These are phyloP conservation scores for Conger conger DNA, from an alignment of 2,113 vertebrate species.

Conservation along the genomic window DNA sequence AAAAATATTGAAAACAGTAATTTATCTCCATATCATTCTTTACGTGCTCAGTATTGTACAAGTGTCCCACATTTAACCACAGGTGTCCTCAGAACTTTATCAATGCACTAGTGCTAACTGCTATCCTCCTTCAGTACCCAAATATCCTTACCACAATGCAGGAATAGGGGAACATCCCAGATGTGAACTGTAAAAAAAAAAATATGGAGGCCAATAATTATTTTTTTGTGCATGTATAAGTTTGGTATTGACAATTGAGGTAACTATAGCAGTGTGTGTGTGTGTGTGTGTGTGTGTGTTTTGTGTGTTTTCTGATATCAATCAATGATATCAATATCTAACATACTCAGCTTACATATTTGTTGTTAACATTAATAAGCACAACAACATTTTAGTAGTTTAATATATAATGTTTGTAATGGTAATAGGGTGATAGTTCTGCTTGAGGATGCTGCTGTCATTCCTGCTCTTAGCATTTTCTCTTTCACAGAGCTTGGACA, in stretches of 20 bases:
- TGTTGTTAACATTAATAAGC: neutral
- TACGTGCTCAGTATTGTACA: neutral
- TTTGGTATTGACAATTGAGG: constrained; percentile 3
- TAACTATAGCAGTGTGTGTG: constrained; percentile 20
- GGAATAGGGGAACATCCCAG: constrained; percentile 23
- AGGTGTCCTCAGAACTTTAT: neutral
- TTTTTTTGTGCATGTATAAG: constrained; percentile 1
- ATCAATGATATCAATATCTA: too few species aligned
- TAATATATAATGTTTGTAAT: neutral
- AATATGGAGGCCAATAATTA: constrained; percentile 18
- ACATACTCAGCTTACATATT: too few species aligned
- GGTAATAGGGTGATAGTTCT: neutral
- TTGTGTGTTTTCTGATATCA: neutral
- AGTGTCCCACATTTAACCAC: neutral
- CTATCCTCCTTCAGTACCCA: constrained; percentile 16
- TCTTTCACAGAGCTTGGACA: neutral
- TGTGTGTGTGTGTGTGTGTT: constrained; percentile 14
- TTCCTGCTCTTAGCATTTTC: neutral
- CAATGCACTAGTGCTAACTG: neutral
- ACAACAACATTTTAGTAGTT: too few species aligned
- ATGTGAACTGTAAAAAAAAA: constrained; percentile 35
- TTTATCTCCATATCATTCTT: neutral
- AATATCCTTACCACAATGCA: constrained; percentile 11
- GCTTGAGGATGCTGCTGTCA: neutral
- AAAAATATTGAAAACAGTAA: neutral